Percentiles rank a stretch among this genome's conserved stretches.
Conservation (phyloP, 2,888 invertebrate genomes). For the Troides helena region DNA sequence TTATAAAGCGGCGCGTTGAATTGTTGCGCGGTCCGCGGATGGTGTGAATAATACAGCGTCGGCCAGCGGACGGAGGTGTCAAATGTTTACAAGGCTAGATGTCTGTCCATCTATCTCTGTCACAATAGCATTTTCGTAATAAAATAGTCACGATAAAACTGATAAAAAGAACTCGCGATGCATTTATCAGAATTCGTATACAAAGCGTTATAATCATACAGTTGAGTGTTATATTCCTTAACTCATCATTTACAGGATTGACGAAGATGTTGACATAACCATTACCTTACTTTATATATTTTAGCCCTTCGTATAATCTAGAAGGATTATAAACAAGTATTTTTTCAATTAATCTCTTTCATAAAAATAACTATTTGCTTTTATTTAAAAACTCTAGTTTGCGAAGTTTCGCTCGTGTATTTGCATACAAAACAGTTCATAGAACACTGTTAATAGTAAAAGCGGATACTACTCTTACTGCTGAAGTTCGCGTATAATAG, state of each 20-base stretch:
- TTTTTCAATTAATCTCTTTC: no score
- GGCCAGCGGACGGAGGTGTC: constrained; percentile 52
- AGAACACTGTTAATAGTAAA: no score
- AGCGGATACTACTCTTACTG: no score
- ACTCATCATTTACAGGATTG: background rate
- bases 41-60: constrained; percentile 37
- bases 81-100: constrained; percentile 62
- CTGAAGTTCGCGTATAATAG: no score
- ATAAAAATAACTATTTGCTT: no score
- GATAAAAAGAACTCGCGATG: background rate
- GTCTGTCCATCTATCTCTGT: constrained; percentile 52
- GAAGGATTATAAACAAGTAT: no score
- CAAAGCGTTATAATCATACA: background rate
- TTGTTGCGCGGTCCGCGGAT: constrained; percentile 15
- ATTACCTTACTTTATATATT: no score
- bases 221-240: background rate
- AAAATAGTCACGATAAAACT: constrained; percentile 4
- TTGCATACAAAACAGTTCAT: no score
- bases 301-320: no score
- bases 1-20: constrained; percentile 2
- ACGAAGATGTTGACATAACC: background rate
- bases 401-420: no score
- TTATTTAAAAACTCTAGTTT: no score
- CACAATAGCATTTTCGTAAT: constrained; percentile 42
- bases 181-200: background rate